A percentile compares a stretch with the other conserved stretches of the same genome.
These are phyloP conservation scores for Drosophila picticornis DNA, from an alignment of 2,888 invertebrate species.

Conservation along the genomic window DNA sequence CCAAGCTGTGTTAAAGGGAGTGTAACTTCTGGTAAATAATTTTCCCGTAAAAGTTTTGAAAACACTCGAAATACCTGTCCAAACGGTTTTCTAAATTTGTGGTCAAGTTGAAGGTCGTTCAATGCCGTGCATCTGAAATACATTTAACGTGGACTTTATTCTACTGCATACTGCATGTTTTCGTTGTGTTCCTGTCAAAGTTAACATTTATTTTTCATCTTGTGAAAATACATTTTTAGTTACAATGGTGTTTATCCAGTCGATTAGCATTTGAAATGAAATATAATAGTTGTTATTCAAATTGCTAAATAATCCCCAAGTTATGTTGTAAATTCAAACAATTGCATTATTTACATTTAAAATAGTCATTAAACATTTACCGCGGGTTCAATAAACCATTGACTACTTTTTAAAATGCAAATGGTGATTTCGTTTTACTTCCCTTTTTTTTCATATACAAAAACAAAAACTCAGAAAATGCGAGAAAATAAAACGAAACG, in stretches of 20 bases:
- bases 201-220: background rate
- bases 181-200: background rate
- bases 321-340: conserved; percentile 10
- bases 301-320: background rate
- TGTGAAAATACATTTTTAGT: background rate
- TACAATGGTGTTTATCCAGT: background rate
- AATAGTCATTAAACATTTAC: conserved; percentile 26
- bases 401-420: conserved; percentile 45
- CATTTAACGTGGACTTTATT: background rate
- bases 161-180: background rate
- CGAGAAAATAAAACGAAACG: conserved; percentile 26
- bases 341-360: conserved; percentile 13
- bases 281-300: background rate
- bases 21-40: conserved; percentile 50
- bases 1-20: conserved; percentile 46
- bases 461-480: conserved; percentile 39
- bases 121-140: conserved; percentile 7
- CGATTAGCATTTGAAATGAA: background rate
- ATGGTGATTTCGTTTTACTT: conserved; percentile 16
- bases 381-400: conserved; percentile 58
- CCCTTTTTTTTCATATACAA: conserved; percentile 23
- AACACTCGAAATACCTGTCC: conserved; percentile 23
- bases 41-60: conserved; percentile 45
- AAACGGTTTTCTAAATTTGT: conserved; percentile 17
- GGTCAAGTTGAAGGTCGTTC: conserved; percentile 12